Percentiles rank a stretch among this genome's conserved stretches.
Evolutionary conservation across 2,888 invertebrate species (phyloP).

Genomic region (Cryptocephalus primarius): DNA sequence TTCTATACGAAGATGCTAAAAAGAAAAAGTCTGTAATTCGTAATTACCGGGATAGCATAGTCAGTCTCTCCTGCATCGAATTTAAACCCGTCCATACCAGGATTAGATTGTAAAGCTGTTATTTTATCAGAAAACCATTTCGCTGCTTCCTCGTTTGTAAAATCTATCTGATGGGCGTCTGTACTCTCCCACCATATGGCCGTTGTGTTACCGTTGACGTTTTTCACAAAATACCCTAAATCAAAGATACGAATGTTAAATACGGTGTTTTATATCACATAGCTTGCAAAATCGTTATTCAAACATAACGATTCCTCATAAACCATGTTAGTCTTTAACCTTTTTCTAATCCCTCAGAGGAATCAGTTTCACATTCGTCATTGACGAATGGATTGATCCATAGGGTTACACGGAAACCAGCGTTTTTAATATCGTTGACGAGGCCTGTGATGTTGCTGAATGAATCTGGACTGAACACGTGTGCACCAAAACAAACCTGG

Average conservation of each 20-base stretch:
- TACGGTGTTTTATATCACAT: neutral
- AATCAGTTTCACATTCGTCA: constrained; percentile 42
- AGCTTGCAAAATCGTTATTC: neutral
- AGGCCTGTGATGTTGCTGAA: constrained; percentile 57
- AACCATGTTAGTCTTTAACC: constrained; percentile 9
- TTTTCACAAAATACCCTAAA: constrained; percentile 41
- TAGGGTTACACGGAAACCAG: constrained; percentile 64
- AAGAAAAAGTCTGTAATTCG: no score
- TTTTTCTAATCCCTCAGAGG: constrained; percentile 11
- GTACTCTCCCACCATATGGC: constrained; percentile 43
- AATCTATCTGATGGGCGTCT: constrained; percentile 54
- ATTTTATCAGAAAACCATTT: constrained; percentile 46
- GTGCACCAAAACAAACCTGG: constrained; percentile 65
- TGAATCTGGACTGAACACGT: constrained; percentile 50
- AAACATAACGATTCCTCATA: neutral
- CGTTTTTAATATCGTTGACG: constrained; percentile 47
- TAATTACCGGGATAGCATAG: constrained; percentile 37
- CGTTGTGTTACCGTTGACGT: constrained; percentile 39
- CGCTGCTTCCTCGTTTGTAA: constrained; percentile 56
- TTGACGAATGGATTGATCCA: constrained; percentile 87
- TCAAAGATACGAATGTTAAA: neutral
- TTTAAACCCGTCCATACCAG: constrained; percentile 64
- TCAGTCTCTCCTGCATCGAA: constrained; percentile 73
- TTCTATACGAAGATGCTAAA: no score
- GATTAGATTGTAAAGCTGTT: constrained; percentile 43